Percentiles rank a stretch among this genome's conserved stretches.
Evolutionary conservation across 2,113 vertebrate species (phyloP).

Genomic region (Tragelaphus buxtoni): DNA sequence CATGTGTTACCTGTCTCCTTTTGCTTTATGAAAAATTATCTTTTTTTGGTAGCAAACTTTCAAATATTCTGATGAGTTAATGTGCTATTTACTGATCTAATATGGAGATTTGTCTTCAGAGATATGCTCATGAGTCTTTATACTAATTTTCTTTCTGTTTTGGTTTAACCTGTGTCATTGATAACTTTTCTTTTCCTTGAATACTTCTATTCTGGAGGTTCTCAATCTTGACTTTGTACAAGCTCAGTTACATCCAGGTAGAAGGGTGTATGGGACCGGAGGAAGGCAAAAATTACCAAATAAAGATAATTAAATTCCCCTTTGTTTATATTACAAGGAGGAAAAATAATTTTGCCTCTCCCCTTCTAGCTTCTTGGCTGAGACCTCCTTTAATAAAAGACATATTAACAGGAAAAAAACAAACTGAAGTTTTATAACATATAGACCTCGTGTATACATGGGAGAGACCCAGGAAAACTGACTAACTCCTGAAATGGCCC

Average conservation of each 20-base stretch:
- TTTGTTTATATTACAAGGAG: neutral
- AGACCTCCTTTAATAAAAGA: neutral
- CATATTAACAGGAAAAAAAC: neutral
- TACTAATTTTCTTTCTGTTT: neutral
- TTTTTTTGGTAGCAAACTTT: neutral
- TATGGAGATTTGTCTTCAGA: neutral
- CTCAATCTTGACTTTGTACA: neutral
- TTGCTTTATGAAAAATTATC: neutral
- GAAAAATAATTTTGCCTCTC: neutral
- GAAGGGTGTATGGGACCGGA: neutral
- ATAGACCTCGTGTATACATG: neutral
- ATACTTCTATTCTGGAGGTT: neutral
- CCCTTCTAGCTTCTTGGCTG: neutral
- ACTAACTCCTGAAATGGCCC: neutral
- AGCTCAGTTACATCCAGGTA: neutral
- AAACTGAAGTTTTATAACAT: neutral
- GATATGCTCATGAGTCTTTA: neutral
- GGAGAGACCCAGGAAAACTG: neutral
- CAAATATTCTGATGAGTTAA: neutral
- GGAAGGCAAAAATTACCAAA: neutral
- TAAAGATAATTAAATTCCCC: neutral
- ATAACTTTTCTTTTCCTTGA: neutral
- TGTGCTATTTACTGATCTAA: neutral
- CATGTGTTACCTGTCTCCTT: neutral
- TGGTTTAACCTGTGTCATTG: neutral